Conservation (phyloP, 1,140 invertebrate genomes). For the Pachypeltis micranthus region DNA sequence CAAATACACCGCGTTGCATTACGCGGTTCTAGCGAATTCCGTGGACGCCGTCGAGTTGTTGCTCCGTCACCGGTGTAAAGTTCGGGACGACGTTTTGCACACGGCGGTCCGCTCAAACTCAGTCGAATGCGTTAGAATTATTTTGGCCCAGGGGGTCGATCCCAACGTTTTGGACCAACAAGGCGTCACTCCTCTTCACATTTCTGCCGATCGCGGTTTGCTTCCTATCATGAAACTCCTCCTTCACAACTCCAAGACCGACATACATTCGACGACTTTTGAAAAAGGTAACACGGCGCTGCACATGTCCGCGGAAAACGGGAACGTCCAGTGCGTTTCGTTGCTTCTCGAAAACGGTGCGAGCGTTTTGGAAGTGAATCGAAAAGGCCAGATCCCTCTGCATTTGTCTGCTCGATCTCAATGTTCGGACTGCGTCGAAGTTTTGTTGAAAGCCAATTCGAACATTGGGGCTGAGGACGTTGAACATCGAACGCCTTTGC, state of each 20-base stretch:
- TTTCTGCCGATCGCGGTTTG: slow-evolving; percentile 60
- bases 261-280: slow-evolving; percentile 25
- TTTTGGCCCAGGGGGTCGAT: slow-evolving; percentile 54
- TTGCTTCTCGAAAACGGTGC: slow-evolving; percentile 60
- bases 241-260: slow-evolving; percentile 21
- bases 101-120: slow-evolving; percentile 62
- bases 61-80: slow-evolving; percentile 49
- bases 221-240: slow-evolving; percentile 45
- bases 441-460: slow-evolving; percentile 54
- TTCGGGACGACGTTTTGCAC: slow-evolving; percentile 61
- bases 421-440: slow-evolving; percentile 62
- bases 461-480: slow-evolving; percentile 63
- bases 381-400: slow-evolving; percentile 61
- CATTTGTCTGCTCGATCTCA: slow-evolving; percentile 64
- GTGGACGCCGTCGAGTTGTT: slow-evolving; percentile 56
- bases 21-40: slow-evolving; percentile 66
- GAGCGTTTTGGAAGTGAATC: slow-evolving; percentile 53
- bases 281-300: slow-evolving; percentile 46
- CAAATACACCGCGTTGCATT: slow-evolving; percentile 60
- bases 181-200: slow-evolving; percentile 61
- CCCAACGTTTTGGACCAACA: slow-evolving; percentile 54
- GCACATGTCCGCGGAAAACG: slow-evolving; percentile 64
- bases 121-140: slow-evolving; percentile 54
- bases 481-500: slow-evolving; percentile 61
- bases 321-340: slow-evolving; percentile 52